These are phyloP conservation scores for Steatocranus sp. DNA, from an alignment of 2,797 vertebrate species.

Conservation along the genomic window DNA sequence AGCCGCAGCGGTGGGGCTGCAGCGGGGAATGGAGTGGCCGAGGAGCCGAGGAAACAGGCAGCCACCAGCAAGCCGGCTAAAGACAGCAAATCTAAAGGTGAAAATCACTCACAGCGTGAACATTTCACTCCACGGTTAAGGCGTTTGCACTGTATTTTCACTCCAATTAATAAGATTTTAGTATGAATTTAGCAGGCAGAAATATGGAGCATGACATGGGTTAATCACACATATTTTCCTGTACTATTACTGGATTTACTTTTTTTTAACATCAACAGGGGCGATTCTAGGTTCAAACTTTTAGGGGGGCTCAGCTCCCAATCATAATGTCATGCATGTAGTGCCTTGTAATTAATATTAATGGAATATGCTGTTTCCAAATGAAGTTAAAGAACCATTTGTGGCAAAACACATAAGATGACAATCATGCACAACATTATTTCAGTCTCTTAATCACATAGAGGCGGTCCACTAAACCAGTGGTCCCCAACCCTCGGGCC, in stretches of 20 bases:
- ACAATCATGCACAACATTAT: neutral
- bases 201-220: neutral
- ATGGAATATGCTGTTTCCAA: neutral
- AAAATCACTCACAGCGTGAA: neutral
- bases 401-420: neutral
- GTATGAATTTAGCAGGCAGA: neutral
- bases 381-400: neutral
- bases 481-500: too few species aligned
- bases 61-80: slow-evolving; percentile 49
- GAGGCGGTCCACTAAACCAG: neutral
- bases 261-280: neutral
- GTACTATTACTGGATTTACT: neutral
- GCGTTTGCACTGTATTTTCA: neutral
- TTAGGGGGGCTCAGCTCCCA: neutral
- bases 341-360: neutral
- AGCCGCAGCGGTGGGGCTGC: slow-evolving; percentile 18
- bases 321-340: neutral
- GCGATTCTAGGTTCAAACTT: neutral
- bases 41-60: slow-evolving; percentile 58
- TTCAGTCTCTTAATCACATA: neutral
- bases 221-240: neutral
- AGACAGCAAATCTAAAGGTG: slow-evolving; percentile 77
- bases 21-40: slow-evolving; percentile 38
- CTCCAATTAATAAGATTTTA: neutral
- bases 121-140: neutral